Percentiles rank a stretch among this genome's conserved stretches.
Evolutionary conservation across 2,797 vertebrate species (phyloP).

Genomic region (Esox lucius): DNA sequence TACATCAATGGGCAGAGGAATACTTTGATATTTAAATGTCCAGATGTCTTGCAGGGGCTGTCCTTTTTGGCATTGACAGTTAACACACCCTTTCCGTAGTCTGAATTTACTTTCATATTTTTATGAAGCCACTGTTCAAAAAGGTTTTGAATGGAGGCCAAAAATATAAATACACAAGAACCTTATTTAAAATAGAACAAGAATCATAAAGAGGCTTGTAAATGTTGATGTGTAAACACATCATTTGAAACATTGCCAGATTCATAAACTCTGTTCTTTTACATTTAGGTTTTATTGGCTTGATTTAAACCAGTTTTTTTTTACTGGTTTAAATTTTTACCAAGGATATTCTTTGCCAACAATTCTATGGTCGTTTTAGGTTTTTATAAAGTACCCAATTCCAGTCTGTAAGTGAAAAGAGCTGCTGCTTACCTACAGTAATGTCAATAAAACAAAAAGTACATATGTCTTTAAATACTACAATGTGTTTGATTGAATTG

Average conservation of each 20-base stretch:
- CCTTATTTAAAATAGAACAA: neutral
- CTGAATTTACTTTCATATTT: neutral
- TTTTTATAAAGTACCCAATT: neutral
- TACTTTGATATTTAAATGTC: constrained; percentile 7
- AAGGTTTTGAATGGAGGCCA: neutral
- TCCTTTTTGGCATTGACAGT: neutral
- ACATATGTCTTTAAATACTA: no score
- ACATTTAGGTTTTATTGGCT: neutral
- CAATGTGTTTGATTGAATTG: no score
- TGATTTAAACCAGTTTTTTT: neutral
- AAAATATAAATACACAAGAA: neutral
- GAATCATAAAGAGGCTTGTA: neutral
- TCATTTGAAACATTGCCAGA: neutral
- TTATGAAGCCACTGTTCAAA: neutral
- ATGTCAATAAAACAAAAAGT: no score
- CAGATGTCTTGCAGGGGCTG: neutral
- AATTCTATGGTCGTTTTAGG: neutral
- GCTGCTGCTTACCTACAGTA: no score
- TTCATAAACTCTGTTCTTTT: neutral
- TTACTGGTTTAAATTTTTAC: no score
- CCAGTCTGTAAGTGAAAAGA: no score
- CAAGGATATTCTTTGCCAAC: no score
- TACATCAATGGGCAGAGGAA: neutral
- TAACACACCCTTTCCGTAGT: neutral
- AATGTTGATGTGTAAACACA: neutral